These are phyloP conservation scores for Euura saliciscinereae DNA, from an alignment of 1,140 invertebrate genomes.

Conservation along the genomic window DNA sequence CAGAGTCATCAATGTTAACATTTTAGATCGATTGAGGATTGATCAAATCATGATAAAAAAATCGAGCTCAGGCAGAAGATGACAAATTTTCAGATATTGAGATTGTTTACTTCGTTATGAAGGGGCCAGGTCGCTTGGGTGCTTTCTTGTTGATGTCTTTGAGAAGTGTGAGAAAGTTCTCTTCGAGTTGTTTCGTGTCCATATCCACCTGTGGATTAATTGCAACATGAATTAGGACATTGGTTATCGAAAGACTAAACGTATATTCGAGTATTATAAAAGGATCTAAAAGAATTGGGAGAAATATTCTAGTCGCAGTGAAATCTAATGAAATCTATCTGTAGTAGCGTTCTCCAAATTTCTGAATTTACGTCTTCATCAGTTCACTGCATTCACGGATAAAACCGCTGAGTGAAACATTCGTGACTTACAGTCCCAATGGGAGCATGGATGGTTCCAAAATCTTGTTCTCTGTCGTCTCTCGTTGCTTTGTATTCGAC, in stretches of 20 bases:
- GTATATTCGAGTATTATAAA: too few relatives aligned
- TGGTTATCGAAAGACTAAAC: too few relatives aligned
- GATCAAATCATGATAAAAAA: too few relatives aligned
- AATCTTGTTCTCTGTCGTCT: slow-evolving; percentile 72
- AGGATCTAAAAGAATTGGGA: too few relatives aligned
- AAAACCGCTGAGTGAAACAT: too few relatives aligned
- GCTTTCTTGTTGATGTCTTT: slow-evolving; percentile 66
- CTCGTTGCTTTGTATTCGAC: slow-evolving; percentile 69
- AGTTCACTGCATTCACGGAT: too few relatives aligned
- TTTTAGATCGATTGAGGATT: too few relatives aligned
- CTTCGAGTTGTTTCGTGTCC: slow-evolving; percentile 70
- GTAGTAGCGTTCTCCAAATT: too few relatives aligned
- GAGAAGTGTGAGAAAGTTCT: slow-evolving; percentile 71
- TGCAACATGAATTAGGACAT: neutral
- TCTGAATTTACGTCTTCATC: too few relatives aligned
- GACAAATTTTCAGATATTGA: slow-evolving; percentile 18
- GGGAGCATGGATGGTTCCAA: slow-evolving; percentile 67
- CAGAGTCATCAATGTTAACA: too few relatives aligned
- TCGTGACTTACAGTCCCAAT: slow-evolving; percentile 68
- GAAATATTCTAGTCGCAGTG: too few relatives aligned
- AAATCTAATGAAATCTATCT: too few relatives aligned
- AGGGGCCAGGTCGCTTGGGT: slow-evolving; percentile 68
- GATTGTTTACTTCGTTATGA: slow-evolving; percentile 68
- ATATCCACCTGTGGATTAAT: slow-evolving; percentile 70
- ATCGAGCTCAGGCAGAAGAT: neutral